Base-by-base conservation (phyloP, 2,888 invertebrate genomes). In the Metopia argyrocephala region DNA sequence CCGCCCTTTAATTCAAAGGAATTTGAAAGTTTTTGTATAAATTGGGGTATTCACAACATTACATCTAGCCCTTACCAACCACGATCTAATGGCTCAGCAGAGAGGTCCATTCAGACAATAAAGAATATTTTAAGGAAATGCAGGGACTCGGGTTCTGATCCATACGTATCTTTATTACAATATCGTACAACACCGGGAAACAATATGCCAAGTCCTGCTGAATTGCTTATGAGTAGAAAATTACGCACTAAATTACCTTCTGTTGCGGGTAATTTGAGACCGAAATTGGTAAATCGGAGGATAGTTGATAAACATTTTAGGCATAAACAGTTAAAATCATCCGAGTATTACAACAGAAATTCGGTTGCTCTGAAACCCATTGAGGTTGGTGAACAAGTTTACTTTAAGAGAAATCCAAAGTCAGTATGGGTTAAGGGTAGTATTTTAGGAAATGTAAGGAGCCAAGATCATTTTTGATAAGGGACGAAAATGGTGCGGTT, bases 201-300 rank as follows among this genome's bases (percentile, higher is more conserved):
- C 23, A 59, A 59, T 21, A 20, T 59, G 38, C 59, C 59, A 21
- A 59, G 59, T 31, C 59, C 59, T 4, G 20, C 59, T 12, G 59
- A 59, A 38, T 7, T 38, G 12, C n/a, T 57, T 5, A 57, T 57
- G 57, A 18, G n/a, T n/a, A n/a, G n/a, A n/a, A n/a, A n/a, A n/a
- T n/a, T n/a, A n/a, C n/a, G n/a, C n/a, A n/a, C n/a, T 6, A 38
- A 59, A 59, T 20, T 59, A 9, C 59, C 59, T 21, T 25, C 59
- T 38, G 3, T 20, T 38, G 3, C 38, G 21, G 38, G 21, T 15
- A 18, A 46, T 46, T 25, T 61, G 2, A 6, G 46, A 25, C 23
- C 59, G 20, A 61, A 61, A 45, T 61, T 46, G 15, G 9, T 25
- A 5, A n/a, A 21, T 61, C 6, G 2, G 4, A 2, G 7, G 25